These are phyloP conservation scores for Oscheius sp. DNA, from an alignment of 2,888 invertebrate species.

Conservation along the genomic window DNA sequence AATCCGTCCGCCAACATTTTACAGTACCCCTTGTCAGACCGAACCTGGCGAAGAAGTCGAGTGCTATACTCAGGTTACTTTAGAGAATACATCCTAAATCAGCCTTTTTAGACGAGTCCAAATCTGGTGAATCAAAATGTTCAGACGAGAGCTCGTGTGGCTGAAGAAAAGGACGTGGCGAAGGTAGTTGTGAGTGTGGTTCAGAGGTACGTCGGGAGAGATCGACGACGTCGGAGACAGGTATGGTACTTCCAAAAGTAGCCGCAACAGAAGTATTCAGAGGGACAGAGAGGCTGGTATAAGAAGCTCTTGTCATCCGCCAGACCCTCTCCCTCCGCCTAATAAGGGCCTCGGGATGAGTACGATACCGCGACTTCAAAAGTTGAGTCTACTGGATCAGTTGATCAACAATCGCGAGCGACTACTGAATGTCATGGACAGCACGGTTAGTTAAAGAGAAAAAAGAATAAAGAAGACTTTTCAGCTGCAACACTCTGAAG, in stretches of 20 bases:
- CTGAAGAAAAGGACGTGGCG: not conserved
- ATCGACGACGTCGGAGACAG: not conserved
- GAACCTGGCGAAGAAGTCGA: no score
- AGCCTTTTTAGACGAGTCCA: not conserved
- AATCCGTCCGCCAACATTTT: not conserved
- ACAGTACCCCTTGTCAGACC: no score
- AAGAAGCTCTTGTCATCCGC: not conserved
- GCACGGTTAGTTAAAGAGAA: not conserved
- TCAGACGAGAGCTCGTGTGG: not conserved
- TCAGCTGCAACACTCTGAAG: constrained; percentile 15
- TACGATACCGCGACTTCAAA: constrained; percentile 18
- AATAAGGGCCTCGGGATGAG: constrained; percentile 3
- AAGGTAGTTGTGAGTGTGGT: not conserved
- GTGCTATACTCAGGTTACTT: not conserved
- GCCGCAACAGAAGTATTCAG: not conserved
- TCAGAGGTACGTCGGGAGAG: constrained; percentile 1
- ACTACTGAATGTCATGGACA: constrained; percentile 15
- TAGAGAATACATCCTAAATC: not conserved
- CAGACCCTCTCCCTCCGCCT: constrained; percentile 1
- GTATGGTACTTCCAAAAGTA: not conserved
- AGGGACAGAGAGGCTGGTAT: not conserved
- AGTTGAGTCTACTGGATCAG: constrained; percentile 18
- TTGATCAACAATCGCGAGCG: constrained; percentile 23
- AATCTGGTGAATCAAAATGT: not conserved
- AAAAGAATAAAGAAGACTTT: not conserved